Conservation (phyloP, 1,140 invertebrate genomes). For the Ctenoplectra terminalis region DNA sequence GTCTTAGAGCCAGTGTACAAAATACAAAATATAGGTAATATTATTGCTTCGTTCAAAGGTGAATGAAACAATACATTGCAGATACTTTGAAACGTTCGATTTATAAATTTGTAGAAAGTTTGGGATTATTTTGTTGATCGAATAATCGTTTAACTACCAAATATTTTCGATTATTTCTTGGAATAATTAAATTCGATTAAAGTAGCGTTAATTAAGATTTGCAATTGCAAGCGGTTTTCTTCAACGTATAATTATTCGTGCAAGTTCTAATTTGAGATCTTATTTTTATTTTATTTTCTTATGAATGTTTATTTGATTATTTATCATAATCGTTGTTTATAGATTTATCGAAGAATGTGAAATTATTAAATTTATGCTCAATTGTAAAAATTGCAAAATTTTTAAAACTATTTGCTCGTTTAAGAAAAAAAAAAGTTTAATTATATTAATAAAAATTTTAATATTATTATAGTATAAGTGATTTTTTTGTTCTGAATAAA, state of each 20-base stretch:
- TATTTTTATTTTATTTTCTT: neutral
- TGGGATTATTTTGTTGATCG: neutral
- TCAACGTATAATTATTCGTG: constrained; percentile 4
- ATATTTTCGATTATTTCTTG: constrained; percentile 6
- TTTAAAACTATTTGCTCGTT: constrained; percentile 17
- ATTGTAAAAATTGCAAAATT: constrained; percentile 15
- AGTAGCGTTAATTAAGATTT: neutral
- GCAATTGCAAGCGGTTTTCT: neutral
- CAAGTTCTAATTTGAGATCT: neutral
- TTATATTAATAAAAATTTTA: constrained; percentile 43
- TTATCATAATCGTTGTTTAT: neutral
- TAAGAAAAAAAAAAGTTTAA: constrained; percentile 21
- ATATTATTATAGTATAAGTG: constrained; percentile 20
- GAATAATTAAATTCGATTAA: neutral
- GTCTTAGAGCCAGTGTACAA: constrained; percentile 44
- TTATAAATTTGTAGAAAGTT: constrained; percentile 34
- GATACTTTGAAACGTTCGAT: constrained; percentile 12
- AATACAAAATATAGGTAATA: constrained; percentile 31
- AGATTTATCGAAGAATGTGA: neutral
- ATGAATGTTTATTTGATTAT: neutral
- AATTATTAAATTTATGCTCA: constrained; percentile 28
- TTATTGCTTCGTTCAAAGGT: constrained; percentile 11
- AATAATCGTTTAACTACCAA: constrained; percentile 5
- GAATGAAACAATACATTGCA: neutral
- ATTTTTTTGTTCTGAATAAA: neutral